A percentile compares a stretch with the other conserved stretches of the same genome.
These are phyloP conservation scores for Hedya salicella DNA, from an alignment of 2,888 invertebrate species.

Conservation along the genomic window DNA sequence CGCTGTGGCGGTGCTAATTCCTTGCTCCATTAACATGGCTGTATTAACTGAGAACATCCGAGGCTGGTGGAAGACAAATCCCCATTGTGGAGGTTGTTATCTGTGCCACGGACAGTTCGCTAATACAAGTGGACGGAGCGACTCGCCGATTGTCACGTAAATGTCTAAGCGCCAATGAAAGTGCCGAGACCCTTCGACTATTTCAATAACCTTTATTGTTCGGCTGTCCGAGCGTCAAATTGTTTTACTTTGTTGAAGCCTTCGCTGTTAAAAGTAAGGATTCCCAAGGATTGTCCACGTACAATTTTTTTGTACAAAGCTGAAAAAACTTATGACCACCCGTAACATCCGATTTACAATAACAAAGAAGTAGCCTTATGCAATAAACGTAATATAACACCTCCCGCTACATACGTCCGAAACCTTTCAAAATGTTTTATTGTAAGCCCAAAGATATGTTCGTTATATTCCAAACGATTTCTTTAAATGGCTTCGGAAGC, in stretches of 20 bases:
- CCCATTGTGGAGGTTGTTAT: conserved; percentile 63
- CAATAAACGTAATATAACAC: conserved; percentile 36
- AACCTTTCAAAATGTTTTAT: conserved; percentile 51
- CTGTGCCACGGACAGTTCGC: conserved; percentile 61
- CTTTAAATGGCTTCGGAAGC: conserved; percentile 66
- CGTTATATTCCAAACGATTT: conserved; percentile 60
- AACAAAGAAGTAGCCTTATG: conserved; percentile 32
- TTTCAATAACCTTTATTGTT: conserved; percentile 43
- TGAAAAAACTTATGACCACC: conserved; percentile 27
- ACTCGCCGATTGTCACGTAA: conserved; percentile 61
- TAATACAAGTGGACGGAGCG: conserved; percentile 47
- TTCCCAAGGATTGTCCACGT: conserved; percentile 40
- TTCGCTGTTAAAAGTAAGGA: conserved; percentile 19
- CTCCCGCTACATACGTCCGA: conserved; percentile 34
- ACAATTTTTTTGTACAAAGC: conserved; percentile 19
- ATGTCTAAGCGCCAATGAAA: conserved; percentile 61
- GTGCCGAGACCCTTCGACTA: conserved; percentile 51
- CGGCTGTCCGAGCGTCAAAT: conserved; percentile 34
- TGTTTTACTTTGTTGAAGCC: conserved; percentile 37
- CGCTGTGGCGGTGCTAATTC: conserved; percentile 71
- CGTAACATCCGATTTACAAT: conserved; percentile 23
- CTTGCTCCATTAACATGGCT: conserved; percentile 67
- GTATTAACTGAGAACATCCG: conserved; percentile 63
- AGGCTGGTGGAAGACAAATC: conserved; percentile 63
- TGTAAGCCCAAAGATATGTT: conserved; percentile 57